Evolutionary conservation across 2,888 invertebrate species (phyloP).

Genomic region (Sipha maydis): DNA sequence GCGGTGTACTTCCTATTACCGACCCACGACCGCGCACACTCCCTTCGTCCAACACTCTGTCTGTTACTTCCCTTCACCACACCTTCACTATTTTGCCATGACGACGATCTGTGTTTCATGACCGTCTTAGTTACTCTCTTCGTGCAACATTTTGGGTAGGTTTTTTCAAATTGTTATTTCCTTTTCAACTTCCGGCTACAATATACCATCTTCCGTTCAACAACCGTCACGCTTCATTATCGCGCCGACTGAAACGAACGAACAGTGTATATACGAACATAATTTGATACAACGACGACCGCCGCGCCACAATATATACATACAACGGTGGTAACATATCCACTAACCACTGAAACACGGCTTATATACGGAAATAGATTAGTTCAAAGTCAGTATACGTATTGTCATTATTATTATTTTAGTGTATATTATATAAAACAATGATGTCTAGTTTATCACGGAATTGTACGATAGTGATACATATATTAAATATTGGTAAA

Average conservation of each 20-base stretch:
- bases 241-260: background rate
- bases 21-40: background rate
- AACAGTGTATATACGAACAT: background rate
- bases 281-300: background rate
- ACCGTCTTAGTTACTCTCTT: background rate
- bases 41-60: background rate
- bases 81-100: background rate
- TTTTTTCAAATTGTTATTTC: background rate
- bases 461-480: background rate
- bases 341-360: background rate
- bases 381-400: slow-evolving; percentile 9
- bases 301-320: background rate
- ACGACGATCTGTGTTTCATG: background rate
- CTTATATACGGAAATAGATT: background rate
- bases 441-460: background rate
- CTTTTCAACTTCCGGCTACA: background rate
- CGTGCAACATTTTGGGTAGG: background rate
- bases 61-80: background rate
- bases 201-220: background rate
- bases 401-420: background rate
- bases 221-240: background rate
- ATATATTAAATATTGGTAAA: background rate
- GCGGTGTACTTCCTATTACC: background rate
- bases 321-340: background rate
- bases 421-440: background rate